Percentiles rank a stretch among this genome's conserved stretches.
These are phyloP conservation scores for Anguilla marmorata DNA, from an alignment of 2,797 vertebrate species.

Conservation along the genomic window DNA sequence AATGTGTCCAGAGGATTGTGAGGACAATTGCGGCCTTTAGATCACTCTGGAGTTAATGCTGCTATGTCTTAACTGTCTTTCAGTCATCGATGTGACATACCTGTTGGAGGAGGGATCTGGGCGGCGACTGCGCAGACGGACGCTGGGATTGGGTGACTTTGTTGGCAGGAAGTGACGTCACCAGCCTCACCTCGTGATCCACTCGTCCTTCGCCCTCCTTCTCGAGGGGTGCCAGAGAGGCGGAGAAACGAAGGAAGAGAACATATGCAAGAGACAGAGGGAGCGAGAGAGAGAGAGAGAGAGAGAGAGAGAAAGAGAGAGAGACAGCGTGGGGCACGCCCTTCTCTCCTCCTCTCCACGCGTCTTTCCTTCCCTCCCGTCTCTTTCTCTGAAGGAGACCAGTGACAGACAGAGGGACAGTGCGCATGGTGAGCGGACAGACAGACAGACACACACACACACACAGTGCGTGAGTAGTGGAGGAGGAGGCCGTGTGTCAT, in stretches of 20 bases:
- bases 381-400: background rate
- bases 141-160: constrained; percentile 86
- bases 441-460: background rate
- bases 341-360: background rate
- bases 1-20: background rate
- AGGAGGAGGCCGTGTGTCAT: constrained; percentile 40
- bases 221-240: constrained; percentile 55
- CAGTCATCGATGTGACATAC: constrained; percentile 97
- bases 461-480: constrained; percentile 44
- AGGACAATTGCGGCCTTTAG: background rate
- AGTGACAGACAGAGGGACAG: constrained; percentile 31
- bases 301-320: constrained; percentile 33
- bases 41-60: background rate
- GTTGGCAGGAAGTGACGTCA: constrained; percentile 81
- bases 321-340: constrained; percentile 3
- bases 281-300: constrained; percentile 31
- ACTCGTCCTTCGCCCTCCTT: constrained; percentile 40
- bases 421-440: background rate
- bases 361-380: constrained; percentile 27
- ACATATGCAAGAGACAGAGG: constrained; percentile 45
- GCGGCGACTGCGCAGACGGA: constrained; percentile 84
- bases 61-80: constrained; percentile 47
- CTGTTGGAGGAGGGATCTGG: constrained; percentile 94
- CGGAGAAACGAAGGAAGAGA: constrained; percentile 54
- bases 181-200: constrained; percentile 50